Conservation (phyloP, 2,113 vertebrate genomes). For the Kobus ellipsiprymnus region DNA sequence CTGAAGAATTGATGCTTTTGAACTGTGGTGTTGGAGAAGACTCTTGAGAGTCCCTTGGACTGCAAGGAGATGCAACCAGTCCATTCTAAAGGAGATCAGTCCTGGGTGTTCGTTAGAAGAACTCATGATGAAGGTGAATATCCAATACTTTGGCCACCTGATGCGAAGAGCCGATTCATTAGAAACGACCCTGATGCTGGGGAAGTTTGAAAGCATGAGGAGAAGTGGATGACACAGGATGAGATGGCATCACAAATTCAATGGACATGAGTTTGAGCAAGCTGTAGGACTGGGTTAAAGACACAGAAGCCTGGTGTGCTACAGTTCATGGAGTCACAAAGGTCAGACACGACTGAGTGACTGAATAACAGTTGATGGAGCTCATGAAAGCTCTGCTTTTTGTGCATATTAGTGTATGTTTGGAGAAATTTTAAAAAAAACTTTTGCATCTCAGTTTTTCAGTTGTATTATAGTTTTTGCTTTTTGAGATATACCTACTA, state of each 20-base stretch:
- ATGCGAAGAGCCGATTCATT: fast-evolving
- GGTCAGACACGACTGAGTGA: neutral
- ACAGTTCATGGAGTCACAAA: neutral
- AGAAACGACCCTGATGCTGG: neutral
- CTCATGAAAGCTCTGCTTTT: neutral
- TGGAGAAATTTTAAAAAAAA: neutral
- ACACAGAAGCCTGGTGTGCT: neutral
- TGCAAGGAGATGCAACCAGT: neutral
- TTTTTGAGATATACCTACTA: neutral
- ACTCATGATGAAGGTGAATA: neutral
- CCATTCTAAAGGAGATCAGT: neutral
- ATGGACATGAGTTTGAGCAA: neutral
- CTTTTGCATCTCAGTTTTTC: neutral
- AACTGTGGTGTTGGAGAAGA: neutral
- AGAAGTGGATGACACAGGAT: neutral
- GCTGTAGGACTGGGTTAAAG: neutral
- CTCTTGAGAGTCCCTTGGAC: neutral
- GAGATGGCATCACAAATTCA: neutral
- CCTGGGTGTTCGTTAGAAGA: neutral
- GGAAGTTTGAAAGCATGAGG: neutral
- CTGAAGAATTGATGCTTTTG: neutral
- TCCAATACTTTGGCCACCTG: neutral
- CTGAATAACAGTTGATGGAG: neutral
- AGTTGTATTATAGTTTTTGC: neutral
- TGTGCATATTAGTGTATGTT: neutral